Evolutionary conservation across 2,888 invertebrate species (phyloP).

Genomic region (Trissoscelio sp.): DNA sequence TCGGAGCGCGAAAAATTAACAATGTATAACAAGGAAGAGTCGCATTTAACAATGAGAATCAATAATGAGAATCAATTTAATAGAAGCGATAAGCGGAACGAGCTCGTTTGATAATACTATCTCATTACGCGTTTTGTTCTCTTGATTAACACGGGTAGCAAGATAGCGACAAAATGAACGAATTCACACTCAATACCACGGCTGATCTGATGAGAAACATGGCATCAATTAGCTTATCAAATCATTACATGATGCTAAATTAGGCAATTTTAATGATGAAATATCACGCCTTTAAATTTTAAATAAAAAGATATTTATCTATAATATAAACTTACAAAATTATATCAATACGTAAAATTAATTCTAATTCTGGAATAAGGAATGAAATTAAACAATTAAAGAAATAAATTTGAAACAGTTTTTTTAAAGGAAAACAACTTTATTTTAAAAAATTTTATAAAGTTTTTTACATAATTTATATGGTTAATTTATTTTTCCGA

Average conservation of each 20-base stretch:
- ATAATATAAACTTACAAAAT: no score
- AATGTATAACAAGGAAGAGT: conserved; percentile 24
- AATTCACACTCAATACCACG: conserved; percentile 20
- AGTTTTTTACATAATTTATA: no score
- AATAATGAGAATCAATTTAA: conserved; percentile 79
- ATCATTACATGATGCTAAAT: conserved; percentile 16
- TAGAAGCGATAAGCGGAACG: conserved; percentile 78
- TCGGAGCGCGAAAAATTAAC: conserved; percentile 7
- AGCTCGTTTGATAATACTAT: conserved; percentile 77
- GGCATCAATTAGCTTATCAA: conserved; percentile 52
- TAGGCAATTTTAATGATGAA: neutral
- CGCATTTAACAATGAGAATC: conserved; percentile 70
- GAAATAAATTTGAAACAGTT: no score
- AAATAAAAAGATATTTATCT: no score
- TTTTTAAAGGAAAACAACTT: no score
- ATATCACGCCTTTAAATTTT: neutral
- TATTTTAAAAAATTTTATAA: no score
- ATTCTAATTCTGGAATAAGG: no score
- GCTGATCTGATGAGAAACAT: conserved; percentile 29
- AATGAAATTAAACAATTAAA: no score
- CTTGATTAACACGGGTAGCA: conserved; percentile 51
- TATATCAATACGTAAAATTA: no score
- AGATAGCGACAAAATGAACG: conserved; percentile 41
- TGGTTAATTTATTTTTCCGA: no score
- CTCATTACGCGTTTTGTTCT: conserved; percentile 71